These are phyloP conservation scores for Pseudomyrmex pallidus DNA, from an alignment of 1,140 invertebrate genomes.

Conservation along the genomic window DNA sequence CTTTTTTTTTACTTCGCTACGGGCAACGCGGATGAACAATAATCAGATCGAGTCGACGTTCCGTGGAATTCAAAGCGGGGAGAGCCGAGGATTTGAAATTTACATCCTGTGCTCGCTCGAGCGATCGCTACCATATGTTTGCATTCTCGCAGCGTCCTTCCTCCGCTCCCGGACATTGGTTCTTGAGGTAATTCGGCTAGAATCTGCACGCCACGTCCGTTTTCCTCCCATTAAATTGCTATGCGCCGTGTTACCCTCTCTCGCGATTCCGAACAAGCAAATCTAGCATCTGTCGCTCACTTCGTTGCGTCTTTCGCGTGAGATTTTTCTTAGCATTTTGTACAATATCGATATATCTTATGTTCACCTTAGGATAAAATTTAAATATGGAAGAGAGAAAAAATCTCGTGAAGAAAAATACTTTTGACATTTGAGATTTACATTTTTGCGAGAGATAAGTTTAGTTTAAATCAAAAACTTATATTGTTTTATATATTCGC, in stretches of 20 bases:
- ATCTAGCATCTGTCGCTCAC: slow-evolving; percentile 23
- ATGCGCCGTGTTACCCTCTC: slow-evolving; percentile 56
- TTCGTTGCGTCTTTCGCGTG: background rate
- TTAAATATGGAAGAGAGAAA: background rate
- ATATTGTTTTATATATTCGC: background rate
- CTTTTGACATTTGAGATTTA: background rate
- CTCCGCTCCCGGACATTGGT: slow-evolving; percentile 38
- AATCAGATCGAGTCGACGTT: slow-evolving; percentile 45
- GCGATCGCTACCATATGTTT: slow-evolving; percentile 72
- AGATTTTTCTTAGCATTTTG: background rate
- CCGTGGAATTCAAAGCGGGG: slow-evolving; percentile 43
- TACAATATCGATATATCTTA: background rate
- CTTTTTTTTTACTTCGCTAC: background rate
- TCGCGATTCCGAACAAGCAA: slow-evolving; percentile 52
- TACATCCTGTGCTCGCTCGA: slow-evolving; percentile 64
- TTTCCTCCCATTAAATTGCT: slow-evolving; percentile 63
- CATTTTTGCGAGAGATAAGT: background rate
- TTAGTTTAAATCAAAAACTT: background rate
- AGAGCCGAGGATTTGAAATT: slow-evolving; percentile 64
- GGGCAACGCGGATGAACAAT: slow-evolving; percentile 17
- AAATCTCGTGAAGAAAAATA: too few relatives aligned
- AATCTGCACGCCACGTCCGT: slow-evolving; percentile 54
- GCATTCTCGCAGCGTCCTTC: slow-evolving; percentile 51
- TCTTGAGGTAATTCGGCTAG: slow-evolving; percentile 69
- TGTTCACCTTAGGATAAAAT: background rate